Conservation (phyloP, 2,888 invertebrate genomes). For the Neria commutata region DNA sequence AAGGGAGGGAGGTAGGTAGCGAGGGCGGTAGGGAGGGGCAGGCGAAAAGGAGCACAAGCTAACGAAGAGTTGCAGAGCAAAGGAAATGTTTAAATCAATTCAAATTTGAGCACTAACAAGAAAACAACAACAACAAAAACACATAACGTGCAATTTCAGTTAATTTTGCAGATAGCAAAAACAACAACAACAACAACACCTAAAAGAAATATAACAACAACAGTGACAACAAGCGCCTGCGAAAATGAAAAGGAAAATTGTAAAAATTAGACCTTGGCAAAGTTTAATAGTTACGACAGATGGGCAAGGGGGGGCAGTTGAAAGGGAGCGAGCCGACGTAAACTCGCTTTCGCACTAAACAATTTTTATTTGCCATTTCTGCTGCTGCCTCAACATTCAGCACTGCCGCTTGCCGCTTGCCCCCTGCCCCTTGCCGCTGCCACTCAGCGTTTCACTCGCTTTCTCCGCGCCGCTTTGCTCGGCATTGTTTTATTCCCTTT, state of each 20-base stretch:
- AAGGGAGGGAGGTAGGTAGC: too few relatives aligned
- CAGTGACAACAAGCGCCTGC: too few relatives aligned
- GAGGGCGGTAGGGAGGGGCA: too few relatives aligned
- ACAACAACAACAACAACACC: background rate
- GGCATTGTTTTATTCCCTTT: background rate
- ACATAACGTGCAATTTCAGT: too few relatives aligned
- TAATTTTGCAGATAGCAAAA: background rate
- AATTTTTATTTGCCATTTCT: background rate
- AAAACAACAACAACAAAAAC: conserved; percentile 1
- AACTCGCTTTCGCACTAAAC: background rate
- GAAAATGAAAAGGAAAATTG: too few relatives aligned
- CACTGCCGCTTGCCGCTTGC: too few relatives aligned
- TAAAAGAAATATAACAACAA: too few relatives aligned
- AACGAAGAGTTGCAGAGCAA: too few relatives aligned
- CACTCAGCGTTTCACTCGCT: background rate
- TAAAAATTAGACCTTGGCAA: too few relatives aligned
- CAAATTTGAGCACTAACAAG: background rate
- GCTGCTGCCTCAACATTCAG: background rate
- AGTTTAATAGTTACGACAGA: too few relatives aligned
- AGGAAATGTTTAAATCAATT: background rate
- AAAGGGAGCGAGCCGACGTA: background rate
- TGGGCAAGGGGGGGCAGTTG: too few relatives aligned
- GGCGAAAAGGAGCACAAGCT: background rate
- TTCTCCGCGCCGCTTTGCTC: background rate
- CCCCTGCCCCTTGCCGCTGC: background rate